Conservation (phyloP, 2,113 vertebrate genomes). For the Willisornis vidua region DNA sequence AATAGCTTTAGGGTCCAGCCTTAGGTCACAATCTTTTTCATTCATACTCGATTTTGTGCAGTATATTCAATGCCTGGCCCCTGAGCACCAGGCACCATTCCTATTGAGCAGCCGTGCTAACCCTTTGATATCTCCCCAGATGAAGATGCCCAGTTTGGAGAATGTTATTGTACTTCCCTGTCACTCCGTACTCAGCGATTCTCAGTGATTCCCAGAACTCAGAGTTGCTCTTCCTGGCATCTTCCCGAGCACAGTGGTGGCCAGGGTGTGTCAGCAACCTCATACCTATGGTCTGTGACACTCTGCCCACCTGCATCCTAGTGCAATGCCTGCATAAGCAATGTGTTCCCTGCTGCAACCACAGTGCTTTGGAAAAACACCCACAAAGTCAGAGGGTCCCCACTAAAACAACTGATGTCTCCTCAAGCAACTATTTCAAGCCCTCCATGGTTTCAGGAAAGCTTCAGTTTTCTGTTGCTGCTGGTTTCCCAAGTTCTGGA, state of each 20-base stretch:
- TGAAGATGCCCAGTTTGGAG: neutral
- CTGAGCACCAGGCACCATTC: neutral
- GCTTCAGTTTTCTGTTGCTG: fast-evolving
- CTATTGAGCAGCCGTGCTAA: neutral
- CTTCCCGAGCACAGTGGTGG: neutral
- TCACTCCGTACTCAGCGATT: neutral
- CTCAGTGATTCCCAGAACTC: neutral
- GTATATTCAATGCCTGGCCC: neutral
- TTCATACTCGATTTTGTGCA: neutral
- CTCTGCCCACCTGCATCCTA: neutral
- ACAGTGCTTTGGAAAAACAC: neutral
- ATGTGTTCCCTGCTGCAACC: neutral
- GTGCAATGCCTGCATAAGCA: fast-evolving
- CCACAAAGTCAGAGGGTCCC: neutral
- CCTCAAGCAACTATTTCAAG: neutral
- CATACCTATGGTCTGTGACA: neutral
- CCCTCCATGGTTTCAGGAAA: neutral
- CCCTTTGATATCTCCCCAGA: neutral
- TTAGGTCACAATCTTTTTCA: neutral
- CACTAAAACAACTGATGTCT: neutral
- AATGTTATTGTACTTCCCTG: neutral
- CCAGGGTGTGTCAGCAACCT: neutral
- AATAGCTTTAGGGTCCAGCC: neutral
- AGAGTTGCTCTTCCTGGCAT: neutral
- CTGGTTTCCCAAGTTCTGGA: neutral